Evolutionary conservation across 2,113 vertebrate genomes (phyloP), one percentile per base, ranked within the genome.

Genomic region (Oceanites oceanicus): DNA sequence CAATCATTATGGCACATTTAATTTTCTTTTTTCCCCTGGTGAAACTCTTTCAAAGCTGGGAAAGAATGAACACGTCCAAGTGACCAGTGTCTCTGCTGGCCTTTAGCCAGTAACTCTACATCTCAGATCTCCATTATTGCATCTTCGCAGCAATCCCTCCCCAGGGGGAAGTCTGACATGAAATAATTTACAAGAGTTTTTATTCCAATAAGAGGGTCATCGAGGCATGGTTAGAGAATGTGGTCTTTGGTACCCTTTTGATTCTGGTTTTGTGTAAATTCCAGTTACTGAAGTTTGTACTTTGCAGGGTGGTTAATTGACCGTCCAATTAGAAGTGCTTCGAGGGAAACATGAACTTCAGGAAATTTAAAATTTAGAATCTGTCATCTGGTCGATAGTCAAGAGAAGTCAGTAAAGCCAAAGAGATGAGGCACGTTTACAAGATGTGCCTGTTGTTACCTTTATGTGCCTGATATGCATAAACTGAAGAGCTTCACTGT

Each of bases 51-150:
- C 42, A 52, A 76, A 94, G 34, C 88, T 86, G 49, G 32, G 55
- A 75, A 66, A 50, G 49, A 62, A 66, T 15, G 42, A 88, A 25
- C 19, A 15, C 7, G 19, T 77, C 50, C 79, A 84, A 62, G 61
- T 86, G 83, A 80, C 83, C 76, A 55, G 38, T 53, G 63, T 55
- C 59, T 90, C 72, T 87, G 50, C 79, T 91, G 92, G 88, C 80
- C 73, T 82, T 78, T 61, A 71, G 79, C 82, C 90, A 79, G 65
- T 36, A 63, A 14, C 68, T 13, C 62, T 32, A 7, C 62, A 40
- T 86, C 88, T 95, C 93, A 93, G 38, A 58, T 95, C 85, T 96
- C 68, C 71, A 62, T 90, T 92, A 36, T 68, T 67, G 75, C 59
- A 71, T 34, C 85, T 94, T 80, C 40, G 11, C 58, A 80, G 65